Percentiles rank a stretch among this genome's conserved stretches.
These are phyloP conservation scores for Bombus fervidus DNA, from an alignment of 1,140 invertebrate genomes.

Conservation along the genomic window DNA sequence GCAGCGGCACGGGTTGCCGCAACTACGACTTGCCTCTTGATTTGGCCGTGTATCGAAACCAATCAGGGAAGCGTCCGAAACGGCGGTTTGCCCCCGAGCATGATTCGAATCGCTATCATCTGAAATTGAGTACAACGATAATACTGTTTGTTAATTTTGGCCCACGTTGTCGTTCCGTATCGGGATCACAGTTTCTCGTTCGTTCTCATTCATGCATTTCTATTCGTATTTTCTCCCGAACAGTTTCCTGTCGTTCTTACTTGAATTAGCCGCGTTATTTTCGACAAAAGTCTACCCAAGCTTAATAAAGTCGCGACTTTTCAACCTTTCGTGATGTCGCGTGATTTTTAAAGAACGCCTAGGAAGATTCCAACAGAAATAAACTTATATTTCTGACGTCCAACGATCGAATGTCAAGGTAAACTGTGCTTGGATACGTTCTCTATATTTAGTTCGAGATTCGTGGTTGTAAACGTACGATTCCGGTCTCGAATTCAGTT, in stretches of 20 bases:
- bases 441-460: neutral
- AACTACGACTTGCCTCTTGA: slow-evolving; percentile 56
- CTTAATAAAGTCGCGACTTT: neutral
- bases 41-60: slow-evolving; percentile 52
- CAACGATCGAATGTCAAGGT: neutral
- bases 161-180: neutral
- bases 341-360: neutral
- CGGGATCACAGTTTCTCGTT: too few species aligned
- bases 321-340: neutral
- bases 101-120: slow-evolving; percentile 66
- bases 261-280: neutral
- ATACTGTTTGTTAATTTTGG: slow-evolving; percentile 45
- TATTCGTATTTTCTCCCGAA: neutral
- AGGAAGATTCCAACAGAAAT: neutral
- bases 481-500: neutral
- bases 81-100: slow-evolving; percentile 62
- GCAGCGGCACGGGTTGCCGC: slow-evolving; percentile 21
- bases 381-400: neutral
- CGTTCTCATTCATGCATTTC: neutral
- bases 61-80: slow-evolving; percentile 66
- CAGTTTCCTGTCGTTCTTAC: neutral
- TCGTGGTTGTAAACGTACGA: neutral
- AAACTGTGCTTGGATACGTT: neutral
- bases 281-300: too few species aligned
- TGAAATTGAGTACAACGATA: slow-evolving; percentile 56